Evolutionary conservation across 2,113 vertebrate species (phyloP), one percentile per base, ranked within the genome.

Genomic region (Plectropomus leopardus): DNA sequence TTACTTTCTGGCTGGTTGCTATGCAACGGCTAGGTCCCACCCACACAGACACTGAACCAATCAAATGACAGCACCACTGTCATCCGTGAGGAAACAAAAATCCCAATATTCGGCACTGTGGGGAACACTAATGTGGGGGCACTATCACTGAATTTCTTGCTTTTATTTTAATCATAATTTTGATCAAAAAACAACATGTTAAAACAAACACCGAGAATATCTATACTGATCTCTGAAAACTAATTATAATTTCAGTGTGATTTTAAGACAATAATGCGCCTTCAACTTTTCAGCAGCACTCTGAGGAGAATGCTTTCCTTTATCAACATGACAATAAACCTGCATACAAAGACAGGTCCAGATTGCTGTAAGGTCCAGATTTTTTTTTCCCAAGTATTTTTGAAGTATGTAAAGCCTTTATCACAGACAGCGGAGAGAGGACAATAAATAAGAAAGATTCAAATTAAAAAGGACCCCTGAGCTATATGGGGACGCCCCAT

Each of bases 351-450:
- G 17, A 11, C 36, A n/a, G 32, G 36, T 23, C 8, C 26, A 54
- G 36, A 50, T 60, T 72, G 28, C 54, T 13, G 28, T 60, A 4
- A 30, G 23, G 13, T 47, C 24, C 24, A 83, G 76, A 79, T 83
- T 76, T 55, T 71, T 83, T 70, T 71, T 57, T n/a, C n/a, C n/a
- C 30, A 51, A 58, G 32, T 51, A 36, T 73, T 54, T 71, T 50
- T 26, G 7, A 44, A n/a, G n/a, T 28, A 54, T 73, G 76, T 48
- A 34, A 77, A 80, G 68, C 63, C 15, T 78, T 74, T 72, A 59
- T 73, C 53, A 78, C 26, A 53, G 54, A 75, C 59, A 28, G 60
- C 6, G 10, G 4, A 30, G 15, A 47, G 28, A 55, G 0, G 1
- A 28, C 48, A 17, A 40, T 5, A 10, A 75, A n/a, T n/a, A n/a